These are phyloP conservation scores for Corapipo altera DNA, from an alignment of 2,113 vertebrate genomes.

Conservation along the genomic window DNA sequence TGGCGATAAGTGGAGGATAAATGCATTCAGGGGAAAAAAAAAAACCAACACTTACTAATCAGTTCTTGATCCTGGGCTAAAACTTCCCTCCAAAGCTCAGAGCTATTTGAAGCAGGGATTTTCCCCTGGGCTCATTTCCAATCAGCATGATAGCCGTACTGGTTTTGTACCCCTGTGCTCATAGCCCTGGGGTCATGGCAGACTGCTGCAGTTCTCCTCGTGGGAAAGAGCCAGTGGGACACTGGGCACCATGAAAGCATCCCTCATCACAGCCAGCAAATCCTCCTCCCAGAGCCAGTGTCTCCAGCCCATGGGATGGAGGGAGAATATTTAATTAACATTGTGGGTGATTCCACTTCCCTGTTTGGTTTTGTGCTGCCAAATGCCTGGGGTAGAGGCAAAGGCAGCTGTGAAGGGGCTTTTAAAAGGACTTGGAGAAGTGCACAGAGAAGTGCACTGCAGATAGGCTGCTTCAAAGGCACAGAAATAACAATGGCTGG, in stretches of 20 bases:
- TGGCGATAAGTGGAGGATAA: not conserved
- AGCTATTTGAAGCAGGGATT: not conserved
- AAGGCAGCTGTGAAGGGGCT: conserved; percentile 11
- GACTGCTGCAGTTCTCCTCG: not conserved
- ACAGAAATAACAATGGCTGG: not conserved
- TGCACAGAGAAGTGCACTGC: not conserved
- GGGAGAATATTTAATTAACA: not conserved
- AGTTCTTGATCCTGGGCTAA: not conserved
- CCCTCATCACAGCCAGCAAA: not conserved
- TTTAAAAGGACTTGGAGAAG: not conserved
- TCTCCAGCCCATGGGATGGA: not conserved
- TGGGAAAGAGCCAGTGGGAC: not conserved
- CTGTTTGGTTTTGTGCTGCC: not conserved
- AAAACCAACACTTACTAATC: not conserved
- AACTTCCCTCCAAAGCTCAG: not conserved
- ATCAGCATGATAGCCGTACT: not conserved
- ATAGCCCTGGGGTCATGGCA: not conserved
- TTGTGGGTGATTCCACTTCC: not conserved
- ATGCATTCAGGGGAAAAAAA: not conserved
- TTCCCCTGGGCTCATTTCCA: conserved; percentile 2
- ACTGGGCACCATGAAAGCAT: not conserved
- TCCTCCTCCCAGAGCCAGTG: not conserved
- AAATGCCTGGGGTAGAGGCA: not conserved
- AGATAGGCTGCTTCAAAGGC: conserved; percentile 32
- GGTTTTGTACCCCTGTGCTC: not conserved